Evolutionary conservation across 2,888 invertebrate species (phyloP).

Genomic region (Lepidochitona cinerea): DNA sequence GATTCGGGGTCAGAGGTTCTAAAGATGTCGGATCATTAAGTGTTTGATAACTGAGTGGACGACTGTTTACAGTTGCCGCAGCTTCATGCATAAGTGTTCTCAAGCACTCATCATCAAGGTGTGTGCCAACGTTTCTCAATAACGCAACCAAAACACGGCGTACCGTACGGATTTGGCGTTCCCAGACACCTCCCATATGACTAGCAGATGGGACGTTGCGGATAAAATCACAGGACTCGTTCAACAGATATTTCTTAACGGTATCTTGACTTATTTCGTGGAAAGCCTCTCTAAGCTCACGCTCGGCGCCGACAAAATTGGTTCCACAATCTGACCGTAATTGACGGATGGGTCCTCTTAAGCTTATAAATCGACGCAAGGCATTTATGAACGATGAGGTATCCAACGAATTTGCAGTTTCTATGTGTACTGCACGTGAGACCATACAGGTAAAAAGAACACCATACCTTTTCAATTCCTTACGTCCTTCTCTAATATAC

Average conservation of each 20-base stretch:
- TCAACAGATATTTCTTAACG: slow-evolving; percentile 10
- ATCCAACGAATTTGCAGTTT: slow-evolving; percentile 30
- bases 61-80: slow-evolving; percentile 19
- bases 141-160: slow-evolving; percentile 15
- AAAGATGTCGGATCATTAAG: slow-evolving; percentile 16
- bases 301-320: slow-evolving; percentile 37
- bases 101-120: slow-evolving; percentile 20
- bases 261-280: too few relatives aligned
- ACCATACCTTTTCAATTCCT: slow-evolving; percentile 54
- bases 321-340: slow-evolving; percentile 33
- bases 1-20: slow-evolving; percentile 25
- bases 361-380: slow-evolving; percentile 30
- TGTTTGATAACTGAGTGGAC: slow-evolving; percentile 15
- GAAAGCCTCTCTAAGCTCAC: too few relatives aligned
- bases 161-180: slow-evolving; percentile 22
- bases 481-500: slow-evolving; percentile 43
- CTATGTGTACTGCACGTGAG: slow-evolving; percentile 56
- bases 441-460: slow-evolving; percentile 58
- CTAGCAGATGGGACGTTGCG: slow-evolving; percentile 15
- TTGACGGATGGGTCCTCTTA: slow-evolving; percentile 31
- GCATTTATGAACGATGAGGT: slow-evolving; percentile 40
- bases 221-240: slow-evolving; percentile 8
- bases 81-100: slow-evolving; percentile 27
- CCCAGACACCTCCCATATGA: slow-evolving; percentile 31
- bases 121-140: neutral